phyloP scores from a whole-genome alignment of 2,888 invertebrate genomes.

The Zaprionus lineosus region DNA sequence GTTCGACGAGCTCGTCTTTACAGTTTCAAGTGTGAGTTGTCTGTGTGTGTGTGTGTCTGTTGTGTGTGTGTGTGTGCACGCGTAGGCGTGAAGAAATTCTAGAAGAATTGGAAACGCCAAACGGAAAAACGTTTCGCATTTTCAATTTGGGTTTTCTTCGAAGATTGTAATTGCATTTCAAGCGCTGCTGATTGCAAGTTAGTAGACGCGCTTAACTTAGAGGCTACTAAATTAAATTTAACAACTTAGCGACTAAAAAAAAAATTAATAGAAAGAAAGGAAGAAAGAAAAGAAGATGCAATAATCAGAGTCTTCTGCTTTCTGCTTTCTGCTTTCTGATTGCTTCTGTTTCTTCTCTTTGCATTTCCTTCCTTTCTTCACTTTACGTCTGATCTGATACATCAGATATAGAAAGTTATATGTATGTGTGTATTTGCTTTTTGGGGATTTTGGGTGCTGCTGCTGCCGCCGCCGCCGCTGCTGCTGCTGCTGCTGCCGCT shows the following conservation, averaged over 20 bases:
- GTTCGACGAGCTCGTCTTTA: constrained; percentile 29
- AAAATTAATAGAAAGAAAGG: constrained; percentile 27
- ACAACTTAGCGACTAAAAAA: constrained; percentile 73
- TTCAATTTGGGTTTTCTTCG: constrained; percentile 12
- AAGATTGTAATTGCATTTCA: constrained; percentile 31
- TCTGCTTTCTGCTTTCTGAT: constrained; percentile 1
- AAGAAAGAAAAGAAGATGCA: constrained; percentile 43
- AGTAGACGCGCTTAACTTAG: constrained; percentile 60
- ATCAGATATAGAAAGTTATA: constrained; percentile 10
- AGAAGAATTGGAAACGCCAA: constrained; percentile 41
- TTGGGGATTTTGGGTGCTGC: constrained; percentile 40
- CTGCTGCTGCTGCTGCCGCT: no score
- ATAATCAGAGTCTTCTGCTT: constrained; percentile 48
- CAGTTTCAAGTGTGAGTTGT: not conserved
- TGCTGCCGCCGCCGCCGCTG: no score
- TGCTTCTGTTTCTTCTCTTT: constrained; percentile 4
- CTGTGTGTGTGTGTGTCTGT: no score
- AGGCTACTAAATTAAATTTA: constrained; percentile 65
- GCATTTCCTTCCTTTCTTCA: constrained; percentile 1
- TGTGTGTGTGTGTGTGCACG: no score
- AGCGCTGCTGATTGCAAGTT: constrained; percentile 49
- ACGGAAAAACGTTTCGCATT: constrained; percentile 38
- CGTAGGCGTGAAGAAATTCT: no score
- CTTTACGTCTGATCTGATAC: not conserved
- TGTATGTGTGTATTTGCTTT: constrained; percentile 16